Evolutionary conservation across 1,140 invertebrate species (phyloP).

Genomic region (Popillia japonica): DNA sequence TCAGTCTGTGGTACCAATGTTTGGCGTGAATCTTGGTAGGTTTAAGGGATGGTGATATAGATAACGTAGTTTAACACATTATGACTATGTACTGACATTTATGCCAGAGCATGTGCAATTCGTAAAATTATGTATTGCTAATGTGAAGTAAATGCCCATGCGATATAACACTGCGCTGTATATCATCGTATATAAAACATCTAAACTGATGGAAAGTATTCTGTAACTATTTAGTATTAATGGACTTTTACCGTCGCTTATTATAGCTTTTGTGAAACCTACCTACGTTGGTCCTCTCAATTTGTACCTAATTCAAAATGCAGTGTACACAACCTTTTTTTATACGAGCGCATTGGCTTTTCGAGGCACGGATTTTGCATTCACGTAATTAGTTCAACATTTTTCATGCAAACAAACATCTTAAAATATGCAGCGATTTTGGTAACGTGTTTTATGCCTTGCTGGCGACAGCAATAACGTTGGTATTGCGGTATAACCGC

Average conservation of each 20-base stretch:
- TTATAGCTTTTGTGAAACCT: neutral
- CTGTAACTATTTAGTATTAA: neutral
- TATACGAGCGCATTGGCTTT: neutral
- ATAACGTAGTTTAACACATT: too few relatives aligned
- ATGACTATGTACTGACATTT: too few relatives aligned
- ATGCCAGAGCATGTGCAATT: too few relatives aligned
- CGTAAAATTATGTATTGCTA: too few relatives aligned
- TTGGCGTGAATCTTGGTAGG: too few relatives aligned
- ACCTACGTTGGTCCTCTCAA: neutral
- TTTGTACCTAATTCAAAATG: neutral
- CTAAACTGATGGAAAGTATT: neutral
- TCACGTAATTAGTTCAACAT: constrained; percentile 23
- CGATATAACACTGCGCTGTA: too few relatives aligned
- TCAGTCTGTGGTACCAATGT: too few relatives aligned
- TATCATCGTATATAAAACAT: neutral
- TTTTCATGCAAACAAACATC: constrained; percentile 30
- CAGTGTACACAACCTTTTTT: neutral
- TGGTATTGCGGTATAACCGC: constrained; percentile 12
- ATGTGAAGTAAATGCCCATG: too few relatives aligned
- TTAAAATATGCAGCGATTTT: constrained; percentile 30
- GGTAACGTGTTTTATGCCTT: neutral
- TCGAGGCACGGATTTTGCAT: neutral
- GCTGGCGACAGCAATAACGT: constrained; percentile 18
- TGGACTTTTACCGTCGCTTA: neutral
- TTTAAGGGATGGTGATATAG: too few relatives aligned